These are phyloP conservation scores for Cyclura pinguis DNA, from an alignment of 2,797 vertebrate genomes.

Conservation along the genomic window DNA sequence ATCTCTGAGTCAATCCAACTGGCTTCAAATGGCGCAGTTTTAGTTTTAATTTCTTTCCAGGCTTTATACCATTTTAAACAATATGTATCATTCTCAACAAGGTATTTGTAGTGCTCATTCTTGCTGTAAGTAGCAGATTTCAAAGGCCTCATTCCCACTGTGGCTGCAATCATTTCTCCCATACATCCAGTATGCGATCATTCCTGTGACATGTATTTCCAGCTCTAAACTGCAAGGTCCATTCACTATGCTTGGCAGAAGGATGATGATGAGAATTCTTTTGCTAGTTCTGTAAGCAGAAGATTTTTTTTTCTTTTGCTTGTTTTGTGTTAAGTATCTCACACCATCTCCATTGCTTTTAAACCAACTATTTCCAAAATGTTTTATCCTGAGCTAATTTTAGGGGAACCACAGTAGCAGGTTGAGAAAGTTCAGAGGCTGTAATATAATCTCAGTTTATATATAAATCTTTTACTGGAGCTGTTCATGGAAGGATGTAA, in stretches of 20 bases:
- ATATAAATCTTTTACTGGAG: conserved; percentile 31
- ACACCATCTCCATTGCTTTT: not conserved
- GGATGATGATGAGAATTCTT: no score
- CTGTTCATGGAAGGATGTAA: not conserved
- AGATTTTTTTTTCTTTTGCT: no score
- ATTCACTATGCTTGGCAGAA: no score
- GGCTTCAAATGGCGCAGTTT: no score
- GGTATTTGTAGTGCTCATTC: not conserved
- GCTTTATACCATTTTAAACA: no score
- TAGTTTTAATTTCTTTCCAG: no score
- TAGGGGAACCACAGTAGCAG: not conserved
- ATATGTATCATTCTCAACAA: no score
- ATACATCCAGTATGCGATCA: not conserved
- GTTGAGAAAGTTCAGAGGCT: not conserved
- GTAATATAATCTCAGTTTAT: conserved; percentile 2
- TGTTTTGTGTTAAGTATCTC: not conserved
- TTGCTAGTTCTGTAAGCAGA: no score
- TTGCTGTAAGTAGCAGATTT: not conserved
- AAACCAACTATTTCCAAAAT: not conserved
- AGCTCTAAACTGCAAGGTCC: not conserved
- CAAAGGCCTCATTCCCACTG: not conserved
- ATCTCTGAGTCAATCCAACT: no score
- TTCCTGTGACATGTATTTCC: not conserved
- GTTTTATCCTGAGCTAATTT: not conserved
- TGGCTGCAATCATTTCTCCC: not conserved